Percentiles rank a stretch among this genome's conserved stretches.
Conservation (phyloP, 2,797 vertebrate species). For the Sebastiscus tertius region DNA sequence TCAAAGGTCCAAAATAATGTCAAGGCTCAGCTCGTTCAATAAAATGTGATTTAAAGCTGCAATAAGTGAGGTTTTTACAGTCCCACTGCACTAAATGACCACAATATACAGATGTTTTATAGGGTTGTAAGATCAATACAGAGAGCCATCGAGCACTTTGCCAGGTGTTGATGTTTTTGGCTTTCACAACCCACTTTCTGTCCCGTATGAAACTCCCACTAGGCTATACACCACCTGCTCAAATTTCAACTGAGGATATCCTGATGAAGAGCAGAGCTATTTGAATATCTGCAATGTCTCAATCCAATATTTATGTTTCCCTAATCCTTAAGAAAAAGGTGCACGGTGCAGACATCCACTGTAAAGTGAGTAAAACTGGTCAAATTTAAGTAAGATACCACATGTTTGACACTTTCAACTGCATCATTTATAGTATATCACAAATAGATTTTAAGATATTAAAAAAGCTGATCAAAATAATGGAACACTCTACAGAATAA, state of each 20-base stretch:
- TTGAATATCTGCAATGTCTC: slow-evolving; percentile 19
- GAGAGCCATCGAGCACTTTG: slow-evolving; percentile 23
- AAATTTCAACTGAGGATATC: slow-evolving; percentile 8
- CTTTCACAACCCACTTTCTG: slow-evolving; percentile 12
- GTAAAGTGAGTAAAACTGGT: neutral
- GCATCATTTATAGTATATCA: neutral
- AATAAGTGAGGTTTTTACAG: slow-evolving; percentile 15
- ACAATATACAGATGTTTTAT: slow-evolving; percentile 24
- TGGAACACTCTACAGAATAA: neutral
- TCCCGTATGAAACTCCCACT: slow-evolving; percentile 7
- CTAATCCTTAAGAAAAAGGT: neutral
- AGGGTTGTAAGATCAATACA: slow-evolving; percentile 35
- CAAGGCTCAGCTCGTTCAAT: neutral
- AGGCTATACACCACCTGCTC: slow-evolving; percentile 11
- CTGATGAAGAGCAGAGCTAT: slow-evolving; percentile 19
- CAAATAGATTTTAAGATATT: neutral
- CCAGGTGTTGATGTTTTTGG: slow-evolving; percentile 44
- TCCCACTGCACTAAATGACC: slow-evolving; percentile 8
- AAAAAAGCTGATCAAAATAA: neutral
- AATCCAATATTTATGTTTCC: slow-evolving; percentile 3
- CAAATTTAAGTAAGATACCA: neutral
- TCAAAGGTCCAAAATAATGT: neutral
- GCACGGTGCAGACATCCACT: neutral
- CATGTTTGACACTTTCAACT: neutral
- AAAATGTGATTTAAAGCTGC: slow-evolving; percentile 37